Percentiles rank a stretch among this genome's conserved stretches.
These are phyloP conservation scores for Manduca sexta DNA, from an alignment of 1,140 invertebrate genomes.

Conservation along the genomic window DNA sequence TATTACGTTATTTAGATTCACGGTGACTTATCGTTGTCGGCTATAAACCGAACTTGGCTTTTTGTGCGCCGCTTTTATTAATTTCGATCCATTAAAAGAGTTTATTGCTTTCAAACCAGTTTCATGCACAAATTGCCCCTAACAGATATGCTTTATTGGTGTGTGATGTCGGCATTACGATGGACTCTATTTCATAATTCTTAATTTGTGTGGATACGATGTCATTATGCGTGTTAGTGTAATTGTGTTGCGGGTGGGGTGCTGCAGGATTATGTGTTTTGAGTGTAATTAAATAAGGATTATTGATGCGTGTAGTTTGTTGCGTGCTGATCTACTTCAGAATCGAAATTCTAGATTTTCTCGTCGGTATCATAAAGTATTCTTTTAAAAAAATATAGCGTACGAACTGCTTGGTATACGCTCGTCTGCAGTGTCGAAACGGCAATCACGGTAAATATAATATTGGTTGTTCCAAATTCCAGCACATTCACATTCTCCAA, in stretches of 20 bases:
- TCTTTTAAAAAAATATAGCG: too few relatives aligned
- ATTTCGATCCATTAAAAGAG: conserved; percentile 56
- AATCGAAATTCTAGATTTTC: too few relatives aligned
- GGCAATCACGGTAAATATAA: too few relatives aligned
- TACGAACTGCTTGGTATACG: too few relatives aligned
- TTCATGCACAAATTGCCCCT: conserved; percentile 50
- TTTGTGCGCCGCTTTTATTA: conserved; percentile 55
- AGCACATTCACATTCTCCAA: too few relatives aligned
- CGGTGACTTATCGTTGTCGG: conserved; percentile 26
- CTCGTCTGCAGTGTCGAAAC: too few relatives aligned
- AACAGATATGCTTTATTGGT: conserved; percentile 47
- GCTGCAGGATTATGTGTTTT: too few relatives aligned
- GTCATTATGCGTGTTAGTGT: neutral
- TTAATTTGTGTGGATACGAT: conserved; percentile 25
- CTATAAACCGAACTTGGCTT: conserved; percentile 44
- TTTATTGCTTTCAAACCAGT: conserved; percentile 50
- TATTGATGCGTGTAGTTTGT: too few relatives aligned
- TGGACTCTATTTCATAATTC: conserved; percentile 39
- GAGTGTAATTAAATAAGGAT: too few relatives aligned
- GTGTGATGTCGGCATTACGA: conserved; percentile 40
- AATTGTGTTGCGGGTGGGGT: neutral
- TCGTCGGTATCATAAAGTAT: too few relatives aligned
- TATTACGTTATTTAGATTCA: conserved; percentile 13
- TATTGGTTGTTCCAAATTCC: too few relatives aligned
- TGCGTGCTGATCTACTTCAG: too few relatives aligned